Evolutionary conservation across 2,888 invertebrate species (phyloP).

Genomic region (Xylocampa areola): DNA sequence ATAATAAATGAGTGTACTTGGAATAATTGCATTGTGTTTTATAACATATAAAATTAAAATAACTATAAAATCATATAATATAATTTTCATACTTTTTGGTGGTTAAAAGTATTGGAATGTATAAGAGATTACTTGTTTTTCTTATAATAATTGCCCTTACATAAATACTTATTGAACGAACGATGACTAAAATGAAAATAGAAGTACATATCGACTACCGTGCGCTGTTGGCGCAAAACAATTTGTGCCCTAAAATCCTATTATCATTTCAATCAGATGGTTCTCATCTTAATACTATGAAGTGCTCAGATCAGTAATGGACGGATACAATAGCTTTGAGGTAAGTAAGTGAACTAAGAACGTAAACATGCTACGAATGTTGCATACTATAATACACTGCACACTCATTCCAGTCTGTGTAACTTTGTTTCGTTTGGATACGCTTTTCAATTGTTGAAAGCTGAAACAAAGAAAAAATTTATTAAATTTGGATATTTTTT

Average conservation of each 20-base stretch:
- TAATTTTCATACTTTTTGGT: constrained; percentile 63
- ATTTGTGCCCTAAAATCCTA: constrained; percentile 81
- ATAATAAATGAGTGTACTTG: constrained; percentile 41
- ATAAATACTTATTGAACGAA: constrained; percentile 57
- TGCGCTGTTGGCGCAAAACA: constrained; percentile 46
- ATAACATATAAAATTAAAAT: constrained; percentile 41
- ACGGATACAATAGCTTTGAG: constrained; percentile 69
- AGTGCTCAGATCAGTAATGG: constrained; percentile 64
- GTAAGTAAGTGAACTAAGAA: constrained; percentile 60
- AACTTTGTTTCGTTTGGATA: constrained; percentile 46
- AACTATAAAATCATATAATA: constrained; percentile 38
- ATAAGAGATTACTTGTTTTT: constrained; percentile 43
- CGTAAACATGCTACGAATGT: constrained; percentile 53
- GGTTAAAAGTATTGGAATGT: constrained; percentile 63
- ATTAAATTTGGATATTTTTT: too few species aligned
- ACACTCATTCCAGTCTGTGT: constrained; percentile 62
- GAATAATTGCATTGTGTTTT: constrained; percentile 46
- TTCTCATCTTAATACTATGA: constrained; percentile 48
- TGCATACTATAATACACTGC: constrained; percentile 66
- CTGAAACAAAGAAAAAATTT: constrained; percentile 65
- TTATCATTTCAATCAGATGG: constrained; percentile 83
- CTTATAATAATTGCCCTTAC: constrained; percentile 55
- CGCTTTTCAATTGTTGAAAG: constrained; percentile 73
- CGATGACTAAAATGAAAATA: constrained; percentile 88
- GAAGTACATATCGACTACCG: constrained; percentile 72